phyloP scores from a whole-genome alignment of 2,888 invertebrate species.

The Ormyrus nitidulus region DNA sequence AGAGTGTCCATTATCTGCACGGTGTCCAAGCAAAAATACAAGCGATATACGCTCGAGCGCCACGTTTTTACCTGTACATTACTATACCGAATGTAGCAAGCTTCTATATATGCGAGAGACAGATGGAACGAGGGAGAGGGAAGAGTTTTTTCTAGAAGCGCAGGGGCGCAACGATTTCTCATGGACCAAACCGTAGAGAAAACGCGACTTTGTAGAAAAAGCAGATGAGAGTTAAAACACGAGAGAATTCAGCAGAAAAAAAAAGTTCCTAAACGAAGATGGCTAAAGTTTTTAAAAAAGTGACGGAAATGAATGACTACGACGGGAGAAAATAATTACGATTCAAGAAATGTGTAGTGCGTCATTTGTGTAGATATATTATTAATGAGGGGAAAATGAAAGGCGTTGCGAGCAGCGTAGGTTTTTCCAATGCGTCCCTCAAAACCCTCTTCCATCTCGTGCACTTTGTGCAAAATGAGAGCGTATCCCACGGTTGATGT shows the following conservation, averaged over 20 bases:
- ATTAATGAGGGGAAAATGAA: conserved; percentile 43
- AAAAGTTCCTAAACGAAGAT: conserved; percentile 57
- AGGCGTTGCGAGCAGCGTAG: conserved; percentile 53
- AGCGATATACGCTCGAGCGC: neutral
- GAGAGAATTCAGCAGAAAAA: conserved; percentile 38
- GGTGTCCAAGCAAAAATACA: conserved; percentile 3
- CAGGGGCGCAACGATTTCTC: conserved; percentile 42
- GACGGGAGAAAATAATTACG: neutral
- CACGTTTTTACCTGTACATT: conserved; percentile 50
- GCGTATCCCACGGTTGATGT: conserved; percentile 60
- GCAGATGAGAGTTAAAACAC: neutral
- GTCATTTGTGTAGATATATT: conserved; percentile 44
- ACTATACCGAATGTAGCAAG: conserved; percentile 26
- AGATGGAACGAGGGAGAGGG: neutral
- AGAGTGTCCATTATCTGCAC: conserved; percentile 4
- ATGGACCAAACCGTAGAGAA: conserved; percentile 64
- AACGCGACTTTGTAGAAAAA: neutral
- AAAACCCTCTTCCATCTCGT: conserved; percentile 60
- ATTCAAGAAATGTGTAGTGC: conserved; percentile 19
- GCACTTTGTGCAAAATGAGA: conserved; percentile 62
- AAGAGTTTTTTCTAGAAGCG: conserved; percentile 54
- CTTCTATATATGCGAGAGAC: conserved; percentile 19
- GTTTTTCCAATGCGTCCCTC: conserved; percentile 50
- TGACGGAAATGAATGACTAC: neutral
- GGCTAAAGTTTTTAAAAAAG: conserved; percentile 8